phyloP scores from a whole-genome alignment of 2,888 invertebrate species.

The Drosophila cracens region DNA sequence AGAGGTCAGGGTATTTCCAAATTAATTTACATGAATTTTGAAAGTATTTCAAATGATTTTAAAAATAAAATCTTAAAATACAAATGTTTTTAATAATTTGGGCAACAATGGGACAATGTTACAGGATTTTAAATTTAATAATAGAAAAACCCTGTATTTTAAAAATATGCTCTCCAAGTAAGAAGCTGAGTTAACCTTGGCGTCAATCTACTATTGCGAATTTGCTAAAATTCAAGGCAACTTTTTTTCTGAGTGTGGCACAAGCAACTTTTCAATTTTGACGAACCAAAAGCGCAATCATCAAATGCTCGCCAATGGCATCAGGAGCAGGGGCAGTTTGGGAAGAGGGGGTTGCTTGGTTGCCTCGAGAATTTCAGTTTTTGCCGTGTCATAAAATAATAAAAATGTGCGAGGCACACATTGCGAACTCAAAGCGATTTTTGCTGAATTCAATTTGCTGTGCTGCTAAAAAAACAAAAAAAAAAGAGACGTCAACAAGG shows the following conservation, averaged over 20 bases:
- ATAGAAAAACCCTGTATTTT: neutral
- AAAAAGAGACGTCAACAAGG: slow-evolving; percentile 61
- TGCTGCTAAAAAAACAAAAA: slow-evolving; percentile 24
- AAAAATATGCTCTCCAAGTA: neutral
- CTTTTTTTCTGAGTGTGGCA: slow-evolving; percentile 6
- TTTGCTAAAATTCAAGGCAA: neutral
- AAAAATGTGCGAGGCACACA: slow-evolving; percentile 62
- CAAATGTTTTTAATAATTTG: no score
- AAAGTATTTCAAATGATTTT: no score
- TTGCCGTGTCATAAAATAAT: slow-evolving; percentile 70
- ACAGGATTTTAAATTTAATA: neutral
- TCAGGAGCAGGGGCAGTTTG: neutral
- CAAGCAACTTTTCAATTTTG: slow-evolving; percentile 57
- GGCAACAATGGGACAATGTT: neutral
- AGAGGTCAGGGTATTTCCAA: no score
- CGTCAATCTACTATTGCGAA: neutral
- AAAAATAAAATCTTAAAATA: no score
- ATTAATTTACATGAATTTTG: no score
- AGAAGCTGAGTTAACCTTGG: neutral
- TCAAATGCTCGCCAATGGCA: slow-evolving; percentile 39
- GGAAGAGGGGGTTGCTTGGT: slow-evolving; percentile 2
- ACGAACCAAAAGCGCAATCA: slow-evolving; percentile 26
- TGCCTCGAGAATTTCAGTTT: slow-evolving; percentile 35
- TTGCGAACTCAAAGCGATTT: slow-evolving; percentile 69
- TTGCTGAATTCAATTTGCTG: slow-evolving; percentile 69